Percentiles rank a stretch among this genome's conserved stretches.
Evolutionary conservation across 2,888 invertebrate genomes (phyloP).

Genomic region (Stegana nigrithorax): DNA sequence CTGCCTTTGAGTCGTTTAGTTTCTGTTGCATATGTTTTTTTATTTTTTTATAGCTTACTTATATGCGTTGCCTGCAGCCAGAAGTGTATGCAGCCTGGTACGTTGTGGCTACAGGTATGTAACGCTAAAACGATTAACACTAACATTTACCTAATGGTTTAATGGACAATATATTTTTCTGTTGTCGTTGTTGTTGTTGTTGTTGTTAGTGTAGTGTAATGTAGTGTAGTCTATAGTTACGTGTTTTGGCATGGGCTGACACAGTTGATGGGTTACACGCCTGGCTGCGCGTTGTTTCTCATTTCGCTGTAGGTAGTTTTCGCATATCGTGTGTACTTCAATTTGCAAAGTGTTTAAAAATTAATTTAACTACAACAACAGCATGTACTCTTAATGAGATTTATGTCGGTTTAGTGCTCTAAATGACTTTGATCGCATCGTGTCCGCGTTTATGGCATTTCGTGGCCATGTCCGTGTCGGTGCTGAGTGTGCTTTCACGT

Average conservation of each 20-base stretch:
- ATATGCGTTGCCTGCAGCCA: neutral
- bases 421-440: too few relatives aligned
- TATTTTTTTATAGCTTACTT: constrained; percentile 34
- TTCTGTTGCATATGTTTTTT: constrained; percentile 1
- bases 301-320: too few relatives aligned
- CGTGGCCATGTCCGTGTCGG: too few relatives aligned
- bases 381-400: constrained; percentile 37
- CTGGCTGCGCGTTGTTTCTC: neutral
- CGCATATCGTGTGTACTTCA: too few relatives aligned
- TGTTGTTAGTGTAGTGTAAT: too few relatives aligned
- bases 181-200: neutral
- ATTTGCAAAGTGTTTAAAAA: constrained; percentile 47
- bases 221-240: too few relatives aligned
- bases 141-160: constrained; percentile 50
- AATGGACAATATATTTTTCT: constrained; percentile 16
- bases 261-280: too few relatives aligned
- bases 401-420: neutral
- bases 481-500: too few relatives aligned
- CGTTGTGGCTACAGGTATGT: constrained; percentile 17
- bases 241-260: neutral
- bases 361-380: constrained; percentile 44
- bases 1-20: too few relatives aligned
- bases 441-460: too few relatives aligned
- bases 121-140: constrained; percentile 45
- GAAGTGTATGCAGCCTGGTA: neutral